A percentile compares a stretch with the other conserved stretches of the same genome.
Evolutionary conservation across 1,140 invertebrate species (phyloP).

Genomic region (Heliothis virescens): DNA sequence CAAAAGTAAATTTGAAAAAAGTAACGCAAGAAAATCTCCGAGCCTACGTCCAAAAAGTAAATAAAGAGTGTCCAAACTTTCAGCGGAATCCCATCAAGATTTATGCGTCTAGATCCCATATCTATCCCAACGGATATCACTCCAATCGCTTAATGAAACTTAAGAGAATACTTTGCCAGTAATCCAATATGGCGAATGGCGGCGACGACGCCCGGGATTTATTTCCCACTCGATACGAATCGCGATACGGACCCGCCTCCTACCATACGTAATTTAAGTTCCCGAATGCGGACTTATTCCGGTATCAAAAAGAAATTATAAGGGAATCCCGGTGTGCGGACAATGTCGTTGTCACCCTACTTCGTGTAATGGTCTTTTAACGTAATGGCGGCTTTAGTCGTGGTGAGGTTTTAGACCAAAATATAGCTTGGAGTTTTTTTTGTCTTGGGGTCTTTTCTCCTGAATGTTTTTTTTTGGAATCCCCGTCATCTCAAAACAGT

Average conservation of each 20-base stretch:
- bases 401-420: constrained; percentile 32
- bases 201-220: constrained; percentile 69
- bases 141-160: constrained; percentile 80
- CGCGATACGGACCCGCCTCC: constrained; percentile 67
- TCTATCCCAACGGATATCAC: constrained; percentile 65
- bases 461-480: too few relatives aligned
- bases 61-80: constrained; percentile 66
- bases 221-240: constrained; percentile 73
- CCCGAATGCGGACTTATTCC: constrained; percentile 71
- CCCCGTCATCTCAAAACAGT: neutral
- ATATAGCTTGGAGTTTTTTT: constrained; percentile 33
- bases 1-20: too few relatives aligned
- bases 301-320: constrained; percentile 82
- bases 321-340: constrained; percentile 55
- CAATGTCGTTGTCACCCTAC: constrained; percentile 43
- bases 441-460: constrained; percentile 26
- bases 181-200: constrained; percentile 74
- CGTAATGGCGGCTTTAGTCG: constrained; percentile 36
- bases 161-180: constrained; percentile 72
- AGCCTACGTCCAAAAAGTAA: constrained; percentile 54
- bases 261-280: constrained; percentile 80
- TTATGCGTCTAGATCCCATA: constrained; percentile 68
- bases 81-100: constrained; percentile 60
- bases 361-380: constrained; percentile 49
- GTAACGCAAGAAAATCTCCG: neutral